Evolutionary conservation across 2,113 vertebrate genomes (phyloP).

Genomic region (Campylorhamphus procurvoides): DNA sequence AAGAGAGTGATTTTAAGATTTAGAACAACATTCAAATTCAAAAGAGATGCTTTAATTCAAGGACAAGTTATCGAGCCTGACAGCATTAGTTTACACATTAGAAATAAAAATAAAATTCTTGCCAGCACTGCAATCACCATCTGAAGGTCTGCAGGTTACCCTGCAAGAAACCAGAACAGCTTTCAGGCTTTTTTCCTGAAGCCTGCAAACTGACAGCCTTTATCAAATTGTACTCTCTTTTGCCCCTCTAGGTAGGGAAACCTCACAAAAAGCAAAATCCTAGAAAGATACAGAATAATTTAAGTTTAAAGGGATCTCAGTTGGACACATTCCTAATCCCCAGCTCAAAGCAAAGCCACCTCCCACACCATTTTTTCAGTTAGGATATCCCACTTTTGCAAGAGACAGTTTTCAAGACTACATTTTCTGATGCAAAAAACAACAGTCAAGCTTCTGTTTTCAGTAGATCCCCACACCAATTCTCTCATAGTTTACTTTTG

Average conservation of each 20-base stretch:
- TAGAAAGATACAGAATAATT: not conserved
- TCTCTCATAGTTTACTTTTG: not conserved
- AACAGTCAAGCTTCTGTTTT: not conserved
- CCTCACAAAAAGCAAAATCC: not conserved
- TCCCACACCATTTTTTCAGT: not conserved
- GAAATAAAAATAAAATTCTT: slow-evolving; percentile 11
- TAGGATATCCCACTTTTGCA: not conserved
- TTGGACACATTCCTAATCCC: not conserved
- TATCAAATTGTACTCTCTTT: not conserved
- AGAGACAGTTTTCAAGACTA: not conserved
- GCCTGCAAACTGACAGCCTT: not conserved
- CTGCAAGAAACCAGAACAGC: not conserved
- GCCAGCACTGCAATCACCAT: not conserved
- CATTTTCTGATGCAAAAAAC: not conserved
- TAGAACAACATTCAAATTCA: not conserved
- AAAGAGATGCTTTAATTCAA: not conserved
- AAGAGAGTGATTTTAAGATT: not conserved
- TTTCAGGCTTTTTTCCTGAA: not conserved
- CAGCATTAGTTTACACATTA: not conserved
- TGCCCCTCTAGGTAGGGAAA: not conserved
- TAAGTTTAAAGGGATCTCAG: not conserved
- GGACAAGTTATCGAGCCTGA: not conserved
- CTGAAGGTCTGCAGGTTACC: not conserved
- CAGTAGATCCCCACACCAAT: not conserved
- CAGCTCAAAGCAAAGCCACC: not conserved